Evolutionary conservation across 2,797 vertebrate genomes (phyloP), one percentile per base, ranked within the genome.

Genomic region (Coluber constrictor): DNA sequence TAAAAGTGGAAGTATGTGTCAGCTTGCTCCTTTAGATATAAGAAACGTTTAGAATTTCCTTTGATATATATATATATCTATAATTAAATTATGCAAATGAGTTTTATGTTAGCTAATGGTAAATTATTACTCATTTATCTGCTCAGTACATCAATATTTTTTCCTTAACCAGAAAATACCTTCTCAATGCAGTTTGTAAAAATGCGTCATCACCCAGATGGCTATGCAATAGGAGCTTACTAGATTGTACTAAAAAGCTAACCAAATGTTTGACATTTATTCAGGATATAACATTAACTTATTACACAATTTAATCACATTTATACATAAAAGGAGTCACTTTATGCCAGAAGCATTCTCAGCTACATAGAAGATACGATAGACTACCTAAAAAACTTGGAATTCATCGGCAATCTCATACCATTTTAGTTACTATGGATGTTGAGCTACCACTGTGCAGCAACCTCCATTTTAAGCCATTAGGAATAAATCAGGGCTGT

Each of bases 101-200:
- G 18, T 79, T 79, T 79, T 9, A 37, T 37, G 70, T 79, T 32
- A 59, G 29, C 56, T 54, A 57, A 61, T 55, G 29, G 23, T 43
- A 37, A 87, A 90, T 56, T 12, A 59, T 83, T 89, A 89, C 12
- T 54, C 56, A 51, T 90, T 86, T 56, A 56, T 86, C 74, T 87
- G 4, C 47, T 43, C 15, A 25, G 47, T 0, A 20, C n/a, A 88
- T 86, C 74, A 90, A 56, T 90, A 66, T 10, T 47, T 66, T 92
- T 92, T 86, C 7, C 29, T 93, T n/a, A 56, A 87, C 56, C n/a
- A 93, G 79, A 87, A 90, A 60, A 90, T 90, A 25, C 16, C 70
- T 92, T 91, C 47, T 92, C 25, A 37, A 55, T 87, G 57, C 47
- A 87, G 56, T 86, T 86, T 83, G 54, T 8, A 56, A 63, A 60